A percentile compares a stretch with the other conserved stretches of the same genome.
These are phyloP conservation scores for Diloba caeruleocephala DNA, from an alignment of 2,888 invertebrate species.

Conservation along the genomic window DNA sequence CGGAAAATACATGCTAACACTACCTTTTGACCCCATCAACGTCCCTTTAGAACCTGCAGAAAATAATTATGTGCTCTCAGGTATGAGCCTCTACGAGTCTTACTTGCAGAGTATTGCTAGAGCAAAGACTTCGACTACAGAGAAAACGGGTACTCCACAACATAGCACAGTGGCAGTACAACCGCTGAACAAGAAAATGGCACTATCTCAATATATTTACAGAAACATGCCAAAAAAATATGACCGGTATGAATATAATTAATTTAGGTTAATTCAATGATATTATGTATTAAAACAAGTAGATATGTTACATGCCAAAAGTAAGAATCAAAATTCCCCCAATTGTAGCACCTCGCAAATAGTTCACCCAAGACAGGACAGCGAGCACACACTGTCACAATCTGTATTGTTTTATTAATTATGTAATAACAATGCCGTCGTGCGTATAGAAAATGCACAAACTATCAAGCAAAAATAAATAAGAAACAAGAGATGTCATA, in stretches of 20 bases:
- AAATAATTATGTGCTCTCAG: slow-evolving; percentile 80
- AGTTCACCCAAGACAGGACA: too few relatives aligned
- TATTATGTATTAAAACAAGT: too few relatives aligned
- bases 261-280: too few relatives aligned
- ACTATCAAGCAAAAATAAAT: too few relatives aligned
- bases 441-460: too few relatives aligned
- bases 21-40: slow-evolving; percentile 81
- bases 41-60: slow-evolving; percentile 80
- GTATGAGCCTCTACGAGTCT: slow-evolving; percentile 82
- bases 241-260: slow-evolving; percentile 64
- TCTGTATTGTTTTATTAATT: too few relatives aligned
- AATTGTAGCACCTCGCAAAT: too few relatives aligned
- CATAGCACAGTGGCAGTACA: slow-evolving; percentile 57
- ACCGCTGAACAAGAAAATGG: slow-evolving; percentile 64
- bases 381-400: too few relatives aligned
- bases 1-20: slow-evolving; percentile 71
- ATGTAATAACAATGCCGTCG: too few relatives aligned
- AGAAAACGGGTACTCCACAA: slow-evolving; percentile 41
- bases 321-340: too few relatives aligned
- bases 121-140: slow-evolving; percentile 70
- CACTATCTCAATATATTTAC: slow-evolving; percentile 57
- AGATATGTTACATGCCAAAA: too few relatives aligned
- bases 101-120: slow-evolving; percentile 74
- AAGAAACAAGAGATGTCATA: too few relatives aligned
- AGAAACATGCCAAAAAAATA: slow-evolving; percentile 57